These are phyloP conservation scores for Lepidochrysops patricia DNA, from an alignment of 2,888 invertebrate species.

Conservation along the genomic window DNA sequence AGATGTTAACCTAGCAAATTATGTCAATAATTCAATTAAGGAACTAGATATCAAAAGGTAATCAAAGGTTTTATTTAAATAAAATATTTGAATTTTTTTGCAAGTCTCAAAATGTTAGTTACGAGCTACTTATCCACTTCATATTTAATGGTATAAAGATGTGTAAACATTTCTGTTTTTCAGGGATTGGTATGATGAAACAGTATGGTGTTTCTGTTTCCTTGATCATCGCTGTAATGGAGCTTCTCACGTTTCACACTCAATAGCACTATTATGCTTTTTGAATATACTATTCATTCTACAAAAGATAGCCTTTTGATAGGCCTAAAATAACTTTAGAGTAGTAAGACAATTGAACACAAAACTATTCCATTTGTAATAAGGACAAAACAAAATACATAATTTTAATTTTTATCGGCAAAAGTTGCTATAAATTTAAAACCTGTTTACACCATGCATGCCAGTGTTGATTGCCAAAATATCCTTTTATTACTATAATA, in stretches of 20 bases:
- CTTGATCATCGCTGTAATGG: constrained; percentile 91
- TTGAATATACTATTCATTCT: constrained; percentile 33
- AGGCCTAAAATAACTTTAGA: neutral
- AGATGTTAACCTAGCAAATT: constrained; percentile 86
- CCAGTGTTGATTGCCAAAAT: too few relatives aligned
- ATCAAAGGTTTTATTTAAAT: neutral
- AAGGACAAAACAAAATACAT: neutral
- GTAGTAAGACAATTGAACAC: constrained; percentile 12
- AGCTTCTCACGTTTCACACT: constrained; percentile 40
- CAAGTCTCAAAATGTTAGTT: too few relatives aligned
- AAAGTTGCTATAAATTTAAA: neutral
- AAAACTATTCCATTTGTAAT: neutral
- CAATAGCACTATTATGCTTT: constrained; percentile 42
- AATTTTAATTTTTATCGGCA: neutral
- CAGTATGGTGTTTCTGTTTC: constrained; percentile 92
- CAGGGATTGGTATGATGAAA: constrained; percentile 86
- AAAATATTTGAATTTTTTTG: too few relatives aligned
- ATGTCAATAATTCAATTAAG: constrained; percentile 89
- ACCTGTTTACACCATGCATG: too few relatives aligned
- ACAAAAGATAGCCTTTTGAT: constrained; percentile 39
- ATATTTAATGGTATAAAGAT: too few relatives aligned
- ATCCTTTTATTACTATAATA: too few relatives aligned
- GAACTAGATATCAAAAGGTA: constrained; percentile 89
- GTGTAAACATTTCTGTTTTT: constrained; percentile 36
- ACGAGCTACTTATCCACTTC: too few relatives aligned